These are phyloP conservation scores for Drosophila melanosoma DNA, from an alignment of 2,888 invertebrate genomes.

Conservation along the genomic window DNA sequence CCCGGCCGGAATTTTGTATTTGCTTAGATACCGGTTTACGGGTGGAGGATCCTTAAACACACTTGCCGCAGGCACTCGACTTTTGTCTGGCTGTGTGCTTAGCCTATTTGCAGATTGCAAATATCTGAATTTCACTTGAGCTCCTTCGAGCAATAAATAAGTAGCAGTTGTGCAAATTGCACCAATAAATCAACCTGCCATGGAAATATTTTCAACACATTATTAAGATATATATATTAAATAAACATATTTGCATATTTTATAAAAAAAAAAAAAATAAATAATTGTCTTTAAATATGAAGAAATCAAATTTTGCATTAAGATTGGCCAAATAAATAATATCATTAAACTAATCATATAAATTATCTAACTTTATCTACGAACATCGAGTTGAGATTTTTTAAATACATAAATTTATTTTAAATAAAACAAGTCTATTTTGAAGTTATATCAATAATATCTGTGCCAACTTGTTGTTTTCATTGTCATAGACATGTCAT, in stretches of 20 bases:
- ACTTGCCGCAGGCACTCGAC: not conserved
- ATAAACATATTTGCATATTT: not conserved
- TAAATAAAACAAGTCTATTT: slow-evolving; percentile 2
- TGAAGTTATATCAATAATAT: not conserved
- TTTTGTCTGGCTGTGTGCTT: not conserved
- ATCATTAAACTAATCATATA: not conserved
- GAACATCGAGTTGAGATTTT: not conserved
- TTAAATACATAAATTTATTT: not conserved
- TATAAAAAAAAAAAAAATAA: too few relatives aligned
- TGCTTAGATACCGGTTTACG: slow-evolving; percentile 3
- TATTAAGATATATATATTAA: not conserved
- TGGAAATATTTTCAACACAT: not conserved
- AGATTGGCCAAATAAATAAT: not conserved
- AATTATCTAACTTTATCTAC: not conserved
- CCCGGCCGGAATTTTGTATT: slow-evolving; percentile 31
- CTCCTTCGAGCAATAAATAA: not conserved
- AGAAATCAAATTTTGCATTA: not conserved
- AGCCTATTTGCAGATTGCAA: not conserved
- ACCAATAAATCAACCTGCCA: not conserved
- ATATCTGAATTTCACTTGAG: not conserved
- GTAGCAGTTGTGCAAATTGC: not conserved
- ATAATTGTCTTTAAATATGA: not conserved
- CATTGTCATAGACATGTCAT: slow-evolving; percentile 58
- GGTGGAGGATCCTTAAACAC: not conserved
- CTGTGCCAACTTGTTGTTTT: slow-evolving; percentile 8